A percentile compares a stretch with the other conserved stretches of the same genome.
Evolutionary conservation across 2,797 vertebrate species (phyloP).

Genomic region (Sebastes vulpes): DNA sequence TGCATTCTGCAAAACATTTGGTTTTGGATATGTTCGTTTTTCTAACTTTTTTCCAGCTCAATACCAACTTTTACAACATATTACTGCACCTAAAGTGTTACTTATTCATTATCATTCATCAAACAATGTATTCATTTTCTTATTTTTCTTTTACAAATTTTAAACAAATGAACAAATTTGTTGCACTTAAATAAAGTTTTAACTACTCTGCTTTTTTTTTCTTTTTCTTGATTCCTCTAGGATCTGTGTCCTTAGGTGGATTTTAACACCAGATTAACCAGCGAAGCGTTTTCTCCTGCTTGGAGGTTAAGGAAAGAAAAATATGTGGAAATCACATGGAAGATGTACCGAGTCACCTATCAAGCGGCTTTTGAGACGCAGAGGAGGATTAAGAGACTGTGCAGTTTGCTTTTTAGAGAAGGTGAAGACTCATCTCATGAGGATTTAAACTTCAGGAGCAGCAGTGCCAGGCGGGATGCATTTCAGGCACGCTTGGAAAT

Average conservation of each 20-base stretch:
- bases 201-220: neutral
- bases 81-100: neutral
- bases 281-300: slow-evolving; percentile 32
- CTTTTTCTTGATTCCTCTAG: neutral
- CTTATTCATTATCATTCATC: neutral
- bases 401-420: slow-evolving; percentile 61
- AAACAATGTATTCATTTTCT: neutral
- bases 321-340: slow-evolving; percentile 51
- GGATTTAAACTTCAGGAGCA: slow-evolving; percentile 74
- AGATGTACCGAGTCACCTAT: slow-evolving; percentile 59
- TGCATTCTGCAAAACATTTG: neutral
- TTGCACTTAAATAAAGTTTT: slow-evolving; percentile 9
- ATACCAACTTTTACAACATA: slow-evolving; percentile 7
- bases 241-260: slow-evolving; percentile 60
- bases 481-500: slow-evolving; percentile 71
- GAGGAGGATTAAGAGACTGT: slow-evolving; percentile 73
- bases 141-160: neutral
- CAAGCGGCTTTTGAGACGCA: slow-evolving; percentile 54
- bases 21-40: neutral
- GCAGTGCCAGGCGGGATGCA: slow-evolving; percentile 59
- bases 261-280: slow-evolving; percentile 55
- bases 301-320: slow-evolving; percentile 49
- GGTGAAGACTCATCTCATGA: slow-evolving; percentile 65
- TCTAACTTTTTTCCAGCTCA: neutral
- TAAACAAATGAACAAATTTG: neutral